Conservation (phyloP, 2,797 vertebrate genomes). For the Sebastes dallii region DNA sequence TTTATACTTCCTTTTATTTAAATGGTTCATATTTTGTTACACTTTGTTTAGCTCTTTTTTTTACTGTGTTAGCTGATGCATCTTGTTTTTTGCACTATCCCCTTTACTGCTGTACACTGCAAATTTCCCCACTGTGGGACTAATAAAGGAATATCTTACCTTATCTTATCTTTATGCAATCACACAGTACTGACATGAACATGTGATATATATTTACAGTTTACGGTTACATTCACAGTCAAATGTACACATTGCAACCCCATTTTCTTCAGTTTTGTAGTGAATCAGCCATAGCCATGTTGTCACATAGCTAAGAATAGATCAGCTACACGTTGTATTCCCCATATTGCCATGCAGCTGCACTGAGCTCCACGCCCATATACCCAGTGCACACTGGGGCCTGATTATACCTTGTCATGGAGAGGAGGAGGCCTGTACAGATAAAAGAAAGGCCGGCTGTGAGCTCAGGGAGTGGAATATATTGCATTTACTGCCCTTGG, state of each 20-base stretch:
- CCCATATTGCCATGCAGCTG: constrained; percentile 59
- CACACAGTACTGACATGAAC: not conserved
- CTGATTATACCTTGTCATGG: constrained; percentile 40
- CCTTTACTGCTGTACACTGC: too few relatives aligned
- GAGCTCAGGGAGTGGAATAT: not conserved
- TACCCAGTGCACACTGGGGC: constrained; percentile 47
- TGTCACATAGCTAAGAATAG: constrained; percentile 75
- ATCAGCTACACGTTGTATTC: constrained; percentile 56
- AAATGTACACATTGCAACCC: not conserved
- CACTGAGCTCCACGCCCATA: constrained; percentile 62
- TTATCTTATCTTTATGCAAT: not conserved
- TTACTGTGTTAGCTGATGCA: too few relatives aligned
- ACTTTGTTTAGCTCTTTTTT: too few relatives aligned
- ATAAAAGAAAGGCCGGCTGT: constrained; percentile 10
- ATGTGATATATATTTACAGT: not conserved
- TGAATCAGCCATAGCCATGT: constrained; percentile 50
- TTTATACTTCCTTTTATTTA: too few relatives aligned
- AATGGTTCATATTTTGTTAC: too few relatives aligned
- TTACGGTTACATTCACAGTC: not conserved
- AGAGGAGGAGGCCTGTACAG: constrained; percentile 13
- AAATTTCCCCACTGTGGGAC: too few relatives aligned
- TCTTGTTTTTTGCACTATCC: too few relatives aligned
- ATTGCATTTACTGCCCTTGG: not conserved
- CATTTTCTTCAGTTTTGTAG: constrained; percentile 23
- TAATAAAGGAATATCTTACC: too few relatives aligned